Percentiles rank a stretch among this genome's conserved stretches.
These are phyloP conservation scores for Boleophthalmus pectinirostris DNA, from an alignment of 2,113 vertebrate genomes.

Conservation along the genomic window DNA sequence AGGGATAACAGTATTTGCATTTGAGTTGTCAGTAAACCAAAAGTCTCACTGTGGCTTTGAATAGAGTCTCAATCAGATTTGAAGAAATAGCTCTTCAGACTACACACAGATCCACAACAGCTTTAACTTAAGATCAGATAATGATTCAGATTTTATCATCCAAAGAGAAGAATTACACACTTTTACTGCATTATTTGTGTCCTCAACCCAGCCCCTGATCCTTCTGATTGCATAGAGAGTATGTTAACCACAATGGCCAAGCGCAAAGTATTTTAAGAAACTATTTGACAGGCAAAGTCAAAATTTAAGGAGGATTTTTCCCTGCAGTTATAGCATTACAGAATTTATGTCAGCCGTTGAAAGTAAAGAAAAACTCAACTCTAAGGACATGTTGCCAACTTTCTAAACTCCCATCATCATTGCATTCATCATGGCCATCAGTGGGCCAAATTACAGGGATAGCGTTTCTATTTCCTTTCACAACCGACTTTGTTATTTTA, in stretches of 20 bases:
- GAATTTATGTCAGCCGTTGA: slow-evolving; percentile 13
- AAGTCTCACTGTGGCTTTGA: slow-evolving; percentile 3
- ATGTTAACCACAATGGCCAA: neutral
- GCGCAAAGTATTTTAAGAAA: neutral
- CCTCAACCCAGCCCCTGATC: neutral
- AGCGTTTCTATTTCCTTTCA: slow-evolving; percentile 55
- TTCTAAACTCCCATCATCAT: slow-evolving; percentile 35
- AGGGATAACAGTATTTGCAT: slow-evolving; percentile 19
- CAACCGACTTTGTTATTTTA: slow-evolving; percentile 57
- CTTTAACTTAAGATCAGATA: neutral
- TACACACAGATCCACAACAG: neutral
- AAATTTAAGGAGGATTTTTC: neutral
- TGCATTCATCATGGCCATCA: slow-evolving; percentile 54
- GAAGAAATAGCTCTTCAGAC: neutral
- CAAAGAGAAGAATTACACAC: neutral
- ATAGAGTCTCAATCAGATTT: slow-evolving; percentile 29
- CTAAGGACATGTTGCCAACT: slow-evolving; percentile 12
- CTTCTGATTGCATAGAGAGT: neutral
- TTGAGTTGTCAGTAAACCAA: slow-evolving; percentile 1
- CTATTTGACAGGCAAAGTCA: neutral
- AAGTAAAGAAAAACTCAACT: slow-evolving; percentile 30
- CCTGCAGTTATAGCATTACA: slow-evolving; percentile 1
- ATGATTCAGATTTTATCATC: neutral
- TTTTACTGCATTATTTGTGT: neutral
- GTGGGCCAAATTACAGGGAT: slow-evolving; percentile 67